A percentile compares a stretch with the other conserved stretches of the same genome.
Conservation (phyloP, 1,140 invertebrate species). For the Zophobas morio region DNA sequence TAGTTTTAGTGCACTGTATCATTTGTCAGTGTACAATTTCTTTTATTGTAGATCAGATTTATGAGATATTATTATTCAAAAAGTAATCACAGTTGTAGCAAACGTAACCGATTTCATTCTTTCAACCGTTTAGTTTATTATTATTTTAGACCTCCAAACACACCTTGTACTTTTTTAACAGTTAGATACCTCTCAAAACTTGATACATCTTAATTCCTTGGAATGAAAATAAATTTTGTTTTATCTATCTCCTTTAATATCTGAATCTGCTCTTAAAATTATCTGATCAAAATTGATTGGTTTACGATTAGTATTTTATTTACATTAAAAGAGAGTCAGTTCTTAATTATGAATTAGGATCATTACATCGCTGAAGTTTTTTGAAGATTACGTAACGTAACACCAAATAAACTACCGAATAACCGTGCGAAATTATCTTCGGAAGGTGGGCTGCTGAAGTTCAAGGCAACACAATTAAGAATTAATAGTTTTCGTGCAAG, state of each 20-base stretch:
- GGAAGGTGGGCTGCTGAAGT: constrained; percentile 7
- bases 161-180: background rate
- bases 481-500: constrained; percentile 32
- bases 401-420: background rate
- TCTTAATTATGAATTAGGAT: constrained; percentile 18
- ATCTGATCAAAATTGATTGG: constrained; percentile 28
- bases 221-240: background rate
- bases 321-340: constrained; percentile 8
- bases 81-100: too few relatives aligned
- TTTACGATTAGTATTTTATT: constrained; percentile 15
- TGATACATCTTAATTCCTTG: background rate
- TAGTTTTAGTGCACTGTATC: too few relatives aligned
- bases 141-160: too few relatives aligned
- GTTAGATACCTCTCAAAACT: background rate
- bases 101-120: too few relatives aligned
- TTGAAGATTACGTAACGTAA: constrained; percentile 34
- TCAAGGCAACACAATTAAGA: constrained; percentile 18
- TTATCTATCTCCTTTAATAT: constrained; percentile 2
- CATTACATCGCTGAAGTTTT: constrained; percentile 31
- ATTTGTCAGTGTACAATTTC: too few relatives aligned
- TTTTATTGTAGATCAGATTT: too few relatives aligned
- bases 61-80: too few relatives aligned
- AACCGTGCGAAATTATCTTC: constrained; percentile 23
- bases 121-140: too few relatives aligned
- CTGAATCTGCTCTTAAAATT: constrained; percentile 7